Conservation (phyloP, 2,888 invertebrate genomes). For the Alitta virens region DNA sequence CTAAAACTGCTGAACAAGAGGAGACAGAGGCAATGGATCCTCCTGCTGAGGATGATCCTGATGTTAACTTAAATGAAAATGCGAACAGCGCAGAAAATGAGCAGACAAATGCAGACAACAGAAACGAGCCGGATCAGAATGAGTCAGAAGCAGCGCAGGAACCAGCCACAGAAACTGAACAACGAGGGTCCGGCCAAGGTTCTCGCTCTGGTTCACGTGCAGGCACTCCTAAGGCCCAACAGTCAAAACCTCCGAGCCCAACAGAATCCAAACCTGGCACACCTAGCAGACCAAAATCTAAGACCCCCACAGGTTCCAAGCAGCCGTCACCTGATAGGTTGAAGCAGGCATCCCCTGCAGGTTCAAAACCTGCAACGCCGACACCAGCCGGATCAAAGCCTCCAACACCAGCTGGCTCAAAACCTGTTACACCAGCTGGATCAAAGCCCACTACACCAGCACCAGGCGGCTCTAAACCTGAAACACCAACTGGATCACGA, state of each 20-base stretch:
- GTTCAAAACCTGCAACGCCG: conserved; percentile 1
- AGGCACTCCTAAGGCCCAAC: not conserved
- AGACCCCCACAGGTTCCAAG: not conserved
- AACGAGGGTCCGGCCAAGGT: too few species aligned
- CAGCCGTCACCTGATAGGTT: not conserved
- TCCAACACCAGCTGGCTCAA: not conserved
- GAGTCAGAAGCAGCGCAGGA: not conserved
- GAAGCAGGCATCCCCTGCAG: not conserved
- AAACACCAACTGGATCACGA: not conserved
- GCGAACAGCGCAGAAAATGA: not conserved
- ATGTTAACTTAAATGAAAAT: conserved; percentile 2
- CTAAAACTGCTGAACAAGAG: not conserved
- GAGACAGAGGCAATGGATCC: not conserved
- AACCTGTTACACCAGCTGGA: not conserved
- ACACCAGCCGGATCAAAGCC: conserved; percentile 6
- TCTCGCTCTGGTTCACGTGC: conserved; percentile 10
- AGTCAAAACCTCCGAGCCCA: not conserved
- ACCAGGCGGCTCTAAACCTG: conserved; percentile 9
- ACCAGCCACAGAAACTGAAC: not conserved
- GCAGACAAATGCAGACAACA: not conserved
- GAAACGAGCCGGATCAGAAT: not conserved
- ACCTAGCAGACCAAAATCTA: conserved; percentile 1
- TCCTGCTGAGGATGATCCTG: not conserved
- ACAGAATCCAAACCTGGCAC: not conserved
- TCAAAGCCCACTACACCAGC: not conserved